Base-by-base conservation (phyloP, 2,797 vertebrate species). In the Myioborus melanocephalus region DNA sequence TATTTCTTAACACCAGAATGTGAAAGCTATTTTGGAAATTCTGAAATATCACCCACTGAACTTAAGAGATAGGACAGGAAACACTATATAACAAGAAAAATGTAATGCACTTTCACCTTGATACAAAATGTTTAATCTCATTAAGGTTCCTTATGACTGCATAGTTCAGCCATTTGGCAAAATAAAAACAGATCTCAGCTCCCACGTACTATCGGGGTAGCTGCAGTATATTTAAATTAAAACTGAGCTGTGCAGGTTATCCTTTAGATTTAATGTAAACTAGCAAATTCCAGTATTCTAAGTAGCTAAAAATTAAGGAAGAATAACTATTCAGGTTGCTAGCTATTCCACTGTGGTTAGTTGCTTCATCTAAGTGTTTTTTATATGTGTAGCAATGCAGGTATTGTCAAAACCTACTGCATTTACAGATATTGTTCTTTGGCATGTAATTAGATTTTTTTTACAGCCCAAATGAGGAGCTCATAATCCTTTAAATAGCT, bases 401-500 rank as follows among this genome's bases (percentile, higher is more conserved):
- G n/a, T 70, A 88, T 93, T 96, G 87, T 88, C 30, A 92, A 92
- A 96, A 81, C n/a, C 34, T 52, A 73, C 24, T 79, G 71, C 76
- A 83, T 46, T 46, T 84, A 97, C 96, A 96, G 95, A 97, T 95
- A 72, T 44, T 96, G 86, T 93, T 94, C 96, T 95, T 95, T 94
- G 96, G 78, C 86, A 92, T 34, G 87, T 89, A 95, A 96, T 98
- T 97, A 97, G 94, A 92, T 96, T 97, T 96, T 98, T 96, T 98
- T 97, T 96, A 97, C 94, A 98, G 95, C 94, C 92, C 86, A 97
- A 97, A 98, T 98, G 97, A 98, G 97, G 93, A 97, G 96, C 97
- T 98, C 96, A 97, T 97, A 95, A 94, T 97, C 97, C 98, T 97
- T 98, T 98, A 97, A 98, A 97, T 91, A 73, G 93, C 83, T 90